These are phyloP conservation scores for Selenia dentaria DNA, from an alignment of 2,888 invertebrate species.

Conservation along the genomic window DNA sequence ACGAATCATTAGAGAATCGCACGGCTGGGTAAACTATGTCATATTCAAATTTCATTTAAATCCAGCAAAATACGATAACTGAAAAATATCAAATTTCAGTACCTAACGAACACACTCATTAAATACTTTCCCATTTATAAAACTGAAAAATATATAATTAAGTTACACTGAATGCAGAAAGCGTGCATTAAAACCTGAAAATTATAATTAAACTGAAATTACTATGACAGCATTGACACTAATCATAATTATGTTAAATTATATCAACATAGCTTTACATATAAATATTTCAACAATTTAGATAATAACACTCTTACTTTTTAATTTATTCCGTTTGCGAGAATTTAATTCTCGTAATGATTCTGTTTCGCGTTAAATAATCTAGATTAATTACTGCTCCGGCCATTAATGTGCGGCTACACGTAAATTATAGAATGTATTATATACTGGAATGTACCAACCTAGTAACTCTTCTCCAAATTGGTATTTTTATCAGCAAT, in stretches of 20 bases:
- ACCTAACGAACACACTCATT: too few species aligned
- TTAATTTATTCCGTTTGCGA: conserved; percentile 9
- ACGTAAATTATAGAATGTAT: not conserved
- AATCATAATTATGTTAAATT: not conserved
- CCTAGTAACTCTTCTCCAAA: not conserved
- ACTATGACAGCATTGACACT: too few species aligned
- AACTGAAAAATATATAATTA: too few species aligned
- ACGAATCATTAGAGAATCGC: too few species aligned
- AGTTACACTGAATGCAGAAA: too few species aligned
- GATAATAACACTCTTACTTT: conserved; percentile 13
- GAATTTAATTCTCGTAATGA: conserved; percentile 8
- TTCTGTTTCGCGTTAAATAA: conserved; percentile 2
- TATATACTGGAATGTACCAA: not conserved
- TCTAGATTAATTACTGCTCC: conserved; percentile 1
- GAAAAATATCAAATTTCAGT: too few species aligned
- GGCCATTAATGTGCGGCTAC: not conserved
- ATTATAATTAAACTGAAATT: too few species aligned
- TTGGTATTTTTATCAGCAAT: not conserved
- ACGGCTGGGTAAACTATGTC: too few species aligned
- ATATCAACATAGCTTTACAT: not conserved
- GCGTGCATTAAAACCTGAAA: too few species aligned
- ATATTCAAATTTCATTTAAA: too few species aligned
- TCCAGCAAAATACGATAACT: too few species aligned
- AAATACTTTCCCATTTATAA: too few species aligned
- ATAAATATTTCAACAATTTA: conserved; percentile 1